Percentiles rank a stretch among this genome's conserved stretches.
Evolutionary conservation across 2,797 vertebrate species (phyloP).

Genomic region (Diceros bicornis): DNA sequence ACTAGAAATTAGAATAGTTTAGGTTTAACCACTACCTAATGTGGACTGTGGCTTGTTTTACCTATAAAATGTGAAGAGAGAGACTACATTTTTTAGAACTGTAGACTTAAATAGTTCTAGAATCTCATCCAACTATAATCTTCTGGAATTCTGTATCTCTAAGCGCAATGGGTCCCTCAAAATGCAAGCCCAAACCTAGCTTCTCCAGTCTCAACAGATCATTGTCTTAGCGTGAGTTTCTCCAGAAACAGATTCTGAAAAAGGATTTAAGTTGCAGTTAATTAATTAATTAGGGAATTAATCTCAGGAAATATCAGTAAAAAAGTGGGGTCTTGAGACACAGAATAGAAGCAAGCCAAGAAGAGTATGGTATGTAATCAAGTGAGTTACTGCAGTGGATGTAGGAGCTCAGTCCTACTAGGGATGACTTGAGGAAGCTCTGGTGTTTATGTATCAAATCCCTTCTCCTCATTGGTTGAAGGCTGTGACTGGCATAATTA

Average conservation of each 20-base stretch:
- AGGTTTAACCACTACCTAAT: neutral
- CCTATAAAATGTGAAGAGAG: neutral
- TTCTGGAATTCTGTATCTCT: neutral
- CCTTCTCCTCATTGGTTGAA: neutral
- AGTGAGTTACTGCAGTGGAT: neutral
- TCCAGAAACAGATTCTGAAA: neutral
- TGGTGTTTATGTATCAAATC: neutral
- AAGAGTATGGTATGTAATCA: neutral
- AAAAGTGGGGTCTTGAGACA: neutral
- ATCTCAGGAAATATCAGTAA: neutral
- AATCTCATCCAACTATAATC: neutral
- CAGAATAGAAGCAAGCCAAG: neutral
- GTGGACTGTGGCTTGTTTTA: neutral
- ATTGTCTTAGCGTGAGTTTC: neutral
- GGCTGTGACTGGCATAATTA: neutral
- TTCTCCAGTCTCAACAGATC: neutral
- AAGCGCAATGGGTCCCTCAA: neutral
- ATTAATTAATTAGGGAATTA: neutral
- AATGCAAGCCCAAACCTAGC: neutral
- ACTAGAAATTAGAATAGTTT: neutral
- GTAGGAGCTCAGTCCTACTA: neutral
- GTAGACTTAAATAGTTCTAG: neutral
- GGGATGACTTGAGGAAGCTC: neutral
- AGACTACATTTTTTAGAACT: neutral
- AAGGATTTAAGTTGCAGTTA: neutral